Evolutionary conservation across 2,888 invertebrate genomes (phyloP), one percentile per base, ranked within the genome.

Genomic region (Cheiracanthium punctorium): DNA sequence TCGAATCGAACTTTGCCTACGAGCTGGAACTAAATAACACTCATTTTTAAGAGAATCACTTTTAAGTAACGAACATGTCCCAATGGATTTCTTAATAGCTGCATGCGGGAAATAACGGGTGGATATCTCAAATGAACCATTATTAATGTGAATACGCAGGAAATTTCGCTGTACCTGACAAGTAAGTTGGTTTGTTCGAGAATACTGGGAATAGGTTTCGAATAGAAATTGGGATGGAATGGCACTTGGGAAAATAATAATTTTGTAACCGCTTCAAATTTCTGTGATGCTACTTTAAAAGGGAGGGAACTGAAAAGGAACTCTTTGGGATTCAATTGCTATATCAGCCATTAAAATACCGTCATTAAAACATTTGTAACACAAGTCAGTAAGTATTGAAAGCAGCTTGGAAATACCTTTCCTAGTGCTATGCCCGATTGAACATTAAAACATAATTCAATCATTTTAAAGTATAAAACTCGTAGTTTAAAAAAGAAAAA

Each of bases 11-110:
- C 65, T 43, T 64, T 65, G 64, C 75, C 48, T 76, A 72, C 65
- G 37, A 32, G 41, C 52, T 72, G 82, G 76, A 82, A 72, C 76
- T 82, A 72, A 82, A 82, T 82, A 82, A 82, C 76, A 82, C 70
- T 76, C 76, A 70, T 82, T 75, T 76, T 43, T 52, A 82, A 70
- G 64, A 43, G 71, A 82, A 82, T 82, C 76, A 77, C 71, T 82
- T 82, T 82, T 82, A 82, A 82, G 75, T 82, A 82, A 82, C 65
- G 76, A 82, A 65, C 76, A 71, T 72, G 71, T 82, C 76, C 82
- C 82, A 30, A 71, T 43, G 76, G 30, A 72, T 72, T 43, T 30
- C 58, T 30, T 70, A 75, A 75, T 74, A 48, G 75, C 72, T 71
- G 41, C 71, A 33, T 64, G 52, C 28, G 80, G 71, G 69, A 71